phyloP scores from a whole-genome alignment of 1,140 invertebrate genomes.

The Idris sp. region DNA sequence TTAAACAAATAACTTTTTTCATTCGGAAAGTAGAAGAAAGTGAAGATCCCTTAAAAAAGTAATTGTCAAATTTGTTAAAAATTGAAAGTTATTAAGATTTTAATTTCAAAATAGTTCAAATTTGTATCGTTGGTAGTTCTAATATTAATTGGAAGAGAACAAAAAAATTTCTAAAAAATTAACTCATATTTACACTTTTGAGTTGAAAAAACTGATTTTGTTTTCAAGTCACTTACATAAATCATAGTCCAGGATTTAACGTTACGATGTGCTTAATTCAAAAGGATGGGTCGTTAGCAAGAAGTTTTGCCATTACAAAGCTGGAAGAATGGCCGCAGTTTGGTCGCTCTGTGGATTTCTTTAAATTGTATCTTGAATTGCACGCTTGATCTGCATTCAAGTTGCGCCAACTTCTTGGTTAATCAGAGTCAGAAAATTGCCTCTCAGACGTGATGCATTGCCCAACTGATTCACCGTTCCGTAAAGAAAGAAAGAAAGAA shows the following conservation, averaged over 20 bases:
- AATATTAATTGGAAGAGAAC: too few species aligned
- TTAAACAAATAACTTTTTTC: too few species aligned
- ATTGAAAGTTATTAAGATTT: too few species aligned
- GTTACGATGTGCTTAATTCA: slow-evolving; percentile 68
- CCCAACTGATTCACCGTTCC: slow-evolving; percentile 2
- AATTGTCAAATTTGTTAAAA: too few species aligned
- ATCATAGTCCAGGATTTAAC: slow-evolving; percentile 44
- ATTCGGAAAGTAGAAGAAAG: too few species aligned
- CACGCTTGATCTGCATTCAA: slow-evolving; percentile 56
- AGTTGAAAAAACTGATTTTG: slow-evolving; percentile 13
- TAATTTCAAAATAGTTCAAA: too few species aligned
- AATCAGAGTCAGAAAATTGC: slow-evolving; percentile 56
- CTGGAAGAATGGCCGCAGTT: slow-evolving; percentile 44
- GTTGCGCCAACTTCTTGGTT: slow-evolving; percentile 33
- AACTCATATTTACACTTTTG: too few species aligned
- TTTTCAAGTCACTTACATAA: slow-evolving; percentile 37
- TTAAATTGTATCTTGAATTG: slow-evolving; percentile 62
- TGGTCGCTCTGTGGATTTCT: slow-evolving; percentile 39
- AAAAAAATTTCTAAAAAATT: too few species aligned
- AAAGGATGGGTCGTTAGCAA: slow-evolving; percentile 68
- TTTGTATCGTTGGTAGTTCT: too few species aligned
- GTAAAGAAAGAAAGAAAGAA: too few species aligned
- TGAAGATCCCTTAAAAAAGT: too few species aligned
- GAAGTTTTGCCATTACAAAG: slow-evolving; percentile 70
- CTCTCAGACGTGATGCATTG: slow-evolving; percentile 33